Conservation (phyloP, 2,113 vertebrate genomes). For the Perca fluviatilis region DNA sequence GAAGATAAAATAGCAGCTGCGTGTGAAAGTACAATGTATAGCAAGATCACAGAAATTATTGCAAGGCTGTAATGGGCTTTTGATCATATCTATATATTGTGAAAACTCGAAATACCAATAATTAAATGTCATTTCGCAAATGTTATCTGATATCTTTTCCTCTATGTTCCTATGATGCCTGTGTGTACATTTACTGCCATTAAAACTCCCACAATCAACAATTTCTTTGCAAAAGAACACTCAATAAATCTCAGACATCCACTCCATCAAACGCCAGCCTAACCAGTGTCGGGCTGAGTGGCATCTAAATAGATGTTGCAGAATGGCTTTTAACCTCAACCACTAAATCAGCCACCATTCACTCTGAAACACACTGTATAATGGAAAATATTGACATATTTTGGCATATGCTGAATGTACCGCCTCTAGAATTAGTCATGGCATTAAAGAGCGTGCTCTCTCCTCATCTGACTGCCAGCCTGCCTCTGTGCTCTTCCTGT, state of each 20-base stretch:
- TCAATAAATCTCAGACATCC: slow-evolving; percentile 34
- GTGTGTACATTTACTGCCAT: neutral
- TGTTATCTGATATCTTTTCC: neutral
- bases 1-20: slow-evolving; percentile 48
- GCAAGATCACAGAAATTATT: slow-evolving; percentile 22
- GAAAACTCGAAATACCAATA: neutral
- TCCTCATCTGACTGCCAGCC: slow-evolving; percentile 21
- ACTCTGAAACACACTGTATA: slow-evolving; percentile 34
- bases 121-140: neutral
- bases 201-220: slow-evolving; percentile 18
- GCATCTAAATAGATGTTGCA: slow-evolving; percentile 38
- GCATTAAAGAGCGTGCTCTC: slow-evolving; percentile 42
- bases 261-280: slow-evolving; percentile 38
- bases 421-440: slow-evolving; percentile 50
- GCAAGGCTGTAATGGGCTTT: slow-evolving; percentile 1
- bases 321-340: slow-evolving; percentile 43
- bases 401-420: slow-evolving; percentile 48
- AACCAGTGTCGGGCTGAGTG: slow-evolving; percentile 27
- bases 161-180: neutral
- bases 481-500: slow-evolving; percentile 20
- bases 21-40: slow-evolving; percentile 22
- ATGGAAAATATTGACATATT: slow-evolving; percentile 66
- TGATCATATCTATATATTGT: slow-evolving; percentile 13
- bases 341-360: slow-evolving; percentile 50
- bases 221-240: slow-evolving; percentile 33